A percentile compares a stretch with the other conserved stretches of the same genome.
Evolutionary conservation across 2,113 vertebrate species (phyloP).

Genomic region (Leucoraja erinaceus): DNA sequence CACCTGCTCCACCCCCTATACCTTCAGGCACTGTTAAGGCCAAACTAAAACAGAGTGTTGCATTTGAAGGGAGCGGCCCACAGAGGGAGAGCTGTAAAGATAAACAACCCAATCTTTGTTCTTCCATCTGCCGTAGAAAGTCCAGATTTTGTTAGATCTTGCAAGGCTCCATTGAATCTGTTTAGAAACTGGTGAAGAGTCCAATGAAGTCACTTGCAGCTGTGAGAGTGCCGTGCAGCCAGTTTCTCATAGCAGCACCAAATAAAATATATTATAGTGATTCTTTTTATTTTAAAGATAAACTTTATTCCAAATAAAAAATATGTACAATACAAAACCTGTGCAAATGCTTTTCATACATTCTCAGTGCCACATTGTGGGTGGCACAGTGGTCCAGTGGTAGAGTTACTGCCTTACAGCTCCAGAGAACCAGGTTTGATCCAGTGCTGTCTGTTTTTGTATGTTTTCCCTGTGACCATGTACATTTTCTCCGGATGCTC

Average conservation of each 20-base stretch:
- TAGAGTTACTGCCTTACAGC: no score
- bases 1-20: neutral
- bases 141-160: constrained; percentile 1
- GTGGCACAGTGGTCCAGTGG: no score
- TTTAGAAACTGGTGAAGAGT: neutral
- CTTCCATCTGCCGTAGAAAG: neutral
- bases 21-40: neutral
- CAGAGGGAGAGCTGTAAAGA: neutral
- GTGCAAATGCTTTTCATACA: no score
- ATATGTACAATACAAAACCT: no score
- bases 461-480: no score
- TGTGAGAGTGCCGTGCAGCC: neutral
- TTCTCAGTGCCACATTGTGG: no score
- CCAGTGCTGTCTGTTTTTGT: no score
- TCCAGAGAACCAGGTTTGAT: no score
- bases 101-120: constrained; percentile 35
- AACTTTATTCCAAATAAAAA: no score
- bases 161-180: constrained; percentile 1
- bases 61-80: neutral
- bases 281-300: no score
- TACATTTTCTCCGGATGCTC: no score
- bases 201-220: constrained; percentile 17
- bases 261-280: neutral
- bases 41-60: neutral
- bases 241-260: constrained; percentile 13